These are phyloP conservation scores for Choloepus hoffmanni DNA, from an alignment of 2,113 vertebrate species.

Conservation along the genomic window DNA sequence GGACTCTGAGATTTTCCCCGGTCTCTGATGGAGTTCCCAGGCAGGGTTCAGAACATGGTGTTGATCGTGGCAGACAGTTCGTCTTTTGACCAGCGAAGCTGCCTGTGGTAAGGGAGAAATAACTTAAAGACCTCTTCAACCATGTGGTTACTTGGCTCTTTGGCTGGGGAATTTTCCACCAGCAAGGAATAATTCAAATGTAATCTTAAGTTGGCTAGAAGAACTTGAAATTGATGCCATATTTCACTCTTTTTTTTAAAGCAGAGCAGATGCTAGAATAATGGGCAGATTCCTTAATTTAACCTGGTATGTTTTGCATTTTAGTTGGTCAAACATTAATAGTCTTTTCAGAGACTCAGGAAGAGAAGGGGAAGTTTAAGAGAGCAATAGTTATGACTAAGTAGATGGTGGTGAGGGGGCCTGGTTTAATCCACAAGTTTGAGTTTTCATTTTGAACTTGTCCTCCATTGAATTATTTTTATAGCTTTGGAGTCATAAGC, in stretches of 20 bases:
- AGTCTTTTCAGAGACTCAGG: slow-evolving; percentile 3
- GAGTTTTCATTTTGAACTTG: slow-evolving; percentile 40
- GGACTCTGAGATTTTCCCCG: neutral
- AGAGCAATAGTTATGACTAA: neutral
- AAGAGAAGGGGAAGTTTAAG: neutral
- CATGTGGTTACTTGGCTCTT: slow-evolving; percentile 1
- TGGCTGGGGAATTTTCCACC: slow-evolving; percentile 47
- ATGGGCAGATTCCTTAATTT: slow-evolving; percentile 58
- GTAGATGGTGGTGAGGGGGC: neutral
- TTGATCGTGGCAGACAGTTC: neutral
- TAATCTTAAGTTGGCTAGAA: slow-evolving; percentile 19
- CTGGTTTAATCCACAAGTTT: neutral
- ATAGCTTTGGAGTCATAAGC: slow-evolving; percentile 35
- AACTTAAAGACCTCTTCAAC: neutral
- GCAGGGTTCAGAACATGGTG: neutral
- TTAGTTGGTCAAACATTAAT: neutral
- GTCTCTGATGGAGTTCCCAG: neutral
- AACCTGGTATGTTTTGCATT: neutral
- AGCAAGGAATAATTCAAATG: slow-evolving; percentile 22
- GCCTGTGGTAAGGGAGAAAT: neutral
- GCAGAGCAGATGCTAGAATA: slow-evolving; percentile 39
- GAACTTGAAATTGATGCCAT: slow-evolving; percentile 31
- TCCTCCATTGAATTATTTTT: slow-evolving; percentile 33
- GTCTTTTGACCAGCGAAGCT: neutral
- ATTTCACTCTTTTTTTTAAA: slow-evolving; percentile 64